A percentile compares a stretch with the other conserved stretches of the same genome.
These are phyloP conservation scores for Lutra lutra DNA, from an alignment of 2,797 vertebrate genomes.

Conservation along the genomic window DNA sequence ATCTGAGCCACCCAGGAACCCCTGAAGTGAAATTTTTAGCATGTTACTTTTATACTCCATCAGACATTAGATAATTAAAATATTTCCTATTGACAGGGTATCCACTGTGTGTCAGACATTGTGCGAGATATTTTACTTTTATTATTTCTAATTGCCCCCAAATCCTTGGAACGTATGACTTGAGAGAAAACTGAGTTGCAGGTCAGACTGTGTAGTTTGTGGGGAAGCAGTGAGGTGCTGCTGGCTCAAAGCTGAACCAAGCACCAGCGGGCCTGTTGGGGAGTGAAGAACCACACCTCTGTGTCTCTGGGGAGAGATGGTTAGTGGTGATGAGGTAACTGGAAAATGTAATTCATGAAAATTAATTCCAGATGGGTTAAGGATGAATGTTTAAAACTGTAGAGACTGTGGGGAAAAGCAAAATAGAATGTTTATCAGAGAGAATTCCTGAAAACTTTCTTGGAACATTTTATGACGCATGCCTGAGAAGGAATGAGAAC, in stretches of 20 bases:
- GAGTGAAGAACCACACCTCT: neutral
- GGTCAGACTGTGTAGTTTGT: no score
- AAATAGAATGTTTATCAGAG: neutral
- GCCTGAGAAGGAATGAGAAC: neutral
- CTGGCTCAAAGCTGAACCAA: rapidly evolving
- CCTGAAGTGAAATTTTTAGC: neutral
- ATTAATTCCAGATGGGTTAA: neutral
- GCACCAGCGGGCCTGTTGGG: neutral
- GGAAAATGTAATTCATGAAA: neutral
- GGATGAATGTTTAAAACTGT: neutral
- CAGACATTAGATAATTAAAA: neutral
- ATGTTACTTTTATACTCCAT: conserved; percentile 15
- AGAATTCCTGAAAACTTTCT: neutral
- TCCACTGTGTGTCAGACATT: neutral
- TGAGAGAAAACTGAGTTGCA: neutral
- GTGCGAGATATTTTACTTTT: neutral
- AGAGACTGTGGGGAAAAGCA: neutral
- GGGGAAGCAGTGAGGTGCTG: neutral
- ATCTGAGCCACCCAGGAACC: no score
- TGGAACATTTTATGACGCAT: neutral
- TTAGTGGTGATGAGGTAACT: neutral
- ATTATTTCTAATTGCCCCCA: neutral
- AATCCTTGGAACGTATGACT: neutral
- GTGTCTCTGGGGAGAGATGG: neutral
- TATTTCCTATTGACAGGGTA: neutral